A percentile compares a stretch with the other conserved stretches of the same genome.
Evolutionary conservation across 2,888 invertebrate genomes (phyloP).

Genomic region (Rotaria sp.): DNA sequence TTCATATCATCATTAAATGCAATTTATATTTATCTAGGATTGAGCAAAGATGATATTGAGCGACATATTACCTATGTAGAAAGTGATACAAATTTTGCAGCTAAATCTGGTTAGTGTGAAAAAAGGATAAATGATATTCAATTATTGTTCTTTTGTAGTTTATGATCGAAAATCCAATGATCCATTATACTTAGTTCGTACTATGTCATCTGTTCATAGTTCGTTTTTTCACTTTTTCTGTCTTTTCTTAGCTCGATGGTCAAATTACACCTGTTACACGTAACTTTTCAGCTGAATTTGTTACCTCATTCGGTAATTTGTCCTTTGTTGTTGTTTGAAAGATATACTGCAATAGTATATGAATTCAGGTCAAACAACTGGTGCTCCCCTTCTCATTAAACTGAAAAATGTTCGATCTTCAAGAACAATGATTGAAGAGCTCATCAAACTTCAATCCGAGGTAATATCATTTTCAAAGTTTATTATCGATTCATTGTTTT

Average conservation of each 20-base stretch:
- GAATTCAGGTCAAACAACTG: neutral
- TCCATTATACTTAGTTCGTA: neutral
- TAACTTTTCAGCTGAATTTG: neutral
- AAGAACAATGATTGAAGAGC: neutral
- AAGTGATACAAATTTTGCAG: neutral
- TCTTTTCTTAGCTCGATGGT: neutral
- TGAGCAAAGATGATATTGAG: neutral
- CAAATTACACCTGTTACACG: neutral
- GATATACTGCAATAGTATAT: neutral
- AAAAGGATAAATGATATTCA: no score
- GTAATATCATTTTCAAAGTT: no score
- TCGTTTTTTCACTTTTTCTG: neutral
- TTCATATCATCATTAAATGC: neutral
- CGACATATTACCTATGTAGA: neutral
- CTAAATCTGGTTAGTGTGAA: neutral
- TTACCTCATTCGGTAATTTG: neutral
- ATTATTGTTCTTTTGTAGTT: no score
- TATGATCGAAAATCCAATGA: neutral
- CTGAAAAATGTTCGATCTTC: neutral
- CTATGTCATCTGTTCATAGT: neutral
- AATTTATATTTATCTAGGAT: no score
- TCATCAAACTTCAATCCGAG: neutral
- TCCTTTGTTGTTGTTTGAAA: neutral
- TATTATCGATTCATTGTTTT: neutral
- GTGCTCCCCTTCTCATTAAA: neutral